Percentiles rank a stretch among this genome's conserved stretches.
These are phyloP conservation scores for Potorous gilbertii DNA, from an alignment of 2,797 vertebrate species.

Conservation along the genomic window DNA sequence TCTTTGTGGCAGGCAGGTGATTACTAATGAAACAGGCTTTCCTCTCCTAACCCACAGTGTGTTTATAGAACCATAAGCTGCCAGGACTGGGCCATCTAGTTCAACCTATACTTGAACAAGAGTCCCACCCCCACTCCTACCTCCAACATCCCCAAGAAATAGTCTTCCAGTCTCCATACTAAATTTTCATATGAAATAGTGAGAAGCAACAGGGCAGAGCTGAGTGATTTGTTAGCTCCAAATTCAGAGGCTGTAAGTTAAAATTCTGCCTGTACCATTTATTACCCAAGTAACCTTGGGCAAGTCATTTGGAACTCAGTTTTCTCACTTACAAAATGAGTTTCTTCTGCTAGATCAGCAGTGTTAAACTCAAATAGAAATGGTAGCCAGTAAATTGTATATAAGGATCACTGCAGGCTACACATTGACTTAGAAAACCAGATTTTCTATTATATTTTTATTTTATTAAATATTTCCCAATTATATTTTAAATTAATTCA, in stretches of 20 bases:
- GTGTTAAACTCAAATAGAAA: not conserved
- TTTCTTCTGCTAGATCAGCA: not conserved
- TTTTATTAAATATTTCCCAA: not conserved
- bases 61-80: not conserved
- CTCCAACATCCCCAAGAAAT: not conserved
- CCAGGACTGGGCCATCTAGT: not conserved
- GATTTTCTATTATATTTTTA: not conserved
- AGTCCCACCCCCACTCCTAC: not conserved
- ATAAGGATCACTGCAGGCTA: not conserved
- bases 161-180: not conserved
- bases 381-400: not conserved
- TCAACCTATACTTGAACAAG: not conserved
- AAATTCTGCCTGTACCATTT: not conserved
- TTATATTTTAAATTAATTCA: not conserved
- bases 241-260: not conserved
- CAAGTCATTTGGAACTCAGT: not conserved
- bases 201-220: not conserved
- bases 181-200: not conserved
- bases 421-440: not conserved
- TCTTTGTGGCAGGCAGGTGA: not conserved
- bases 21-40: not conserved
- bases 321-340: not conserved
- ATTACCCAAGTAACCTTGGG: not conserved
- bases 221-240: not conserved
- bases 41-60: not conserved